phyloP scores from a whole-genome alignment of 2,113 vertebrate species.

The Pongo pygmaeus region DNA sequence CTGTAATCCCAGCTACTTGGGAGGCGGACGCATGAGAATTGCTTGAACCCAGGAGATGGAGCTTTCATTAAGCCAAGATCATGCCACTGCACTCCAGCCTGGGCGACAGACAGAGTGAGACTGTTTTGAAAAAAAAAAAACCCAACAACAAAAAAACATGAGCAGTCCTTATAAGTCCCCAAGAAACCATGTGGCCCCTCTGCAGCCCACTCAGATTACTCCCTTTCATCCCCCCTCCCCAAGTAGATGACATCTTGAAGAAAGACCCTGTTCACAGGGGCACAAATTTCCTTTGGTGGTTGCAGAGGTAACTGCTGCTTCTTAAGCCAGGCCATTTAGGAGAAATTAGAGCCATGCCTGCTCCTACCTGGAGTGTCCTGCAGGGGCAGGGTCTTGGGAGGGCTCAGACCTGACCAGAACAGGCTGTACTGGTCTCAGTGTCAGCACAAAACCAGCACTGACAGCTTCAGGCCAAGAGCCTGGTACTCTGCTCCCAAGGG shows the following conservation, averaged over 20 bases:
- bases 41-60: too few relatives aligned
- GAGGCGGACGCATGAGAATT: too few relatives aligned
- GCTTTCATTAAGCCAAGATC: too few relatives aligned
- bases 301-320: neutral
- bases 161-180: neutral
- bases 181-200: neutral
- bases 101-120: too few relatives aligned
- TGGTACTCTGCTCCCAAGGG: neutral
- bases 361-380: neutral
- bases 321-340: neutral
- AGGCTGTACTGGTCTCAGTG: neutral
- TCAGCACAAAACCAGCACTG: neutral
- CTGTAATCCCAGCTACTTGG: too few relatives aligned
- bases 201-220: neutral
- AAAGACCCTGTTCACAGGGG: neutral
- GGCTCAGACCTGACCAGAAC: neutral
- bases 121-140: too few relatives aligned
- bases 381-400: neutral
- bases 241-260: neutral
- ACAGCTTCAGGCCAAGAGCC: neutral
- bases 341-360: neutral
- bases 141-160: too few relatives aligned
- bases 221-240: neutral
- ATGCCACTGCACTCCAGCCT: too few relatives aligned
- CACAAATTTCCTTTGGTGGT: neutral